A percentile compares a stretch with the other conserved stretches of the same genome.
Conservation (phyloP, 2,797 vertebrate genomes). For the Cephalopachus bancanus region DNA sequence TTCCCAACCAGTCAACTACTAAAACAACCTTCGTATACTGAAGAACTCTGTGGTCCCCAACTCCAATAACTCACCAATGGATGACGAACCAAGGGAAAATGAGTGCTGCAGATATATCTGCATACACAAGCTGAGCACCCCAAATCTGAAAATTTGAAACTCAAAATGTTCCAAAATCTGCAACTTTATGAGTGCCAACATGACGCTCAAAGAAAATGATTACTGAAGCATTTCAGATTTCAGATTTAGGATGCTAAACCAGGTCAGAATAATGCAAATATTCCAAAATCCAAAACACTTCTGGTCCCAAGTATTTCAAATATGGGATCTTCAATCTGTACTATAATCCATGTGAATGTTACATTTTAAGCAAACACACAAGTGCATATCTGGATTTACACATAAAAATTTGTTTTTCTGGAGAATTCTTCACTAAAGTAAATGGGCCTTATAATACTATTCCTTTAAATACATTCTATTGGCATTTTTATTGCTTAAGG, state of each 20-base stretch:
- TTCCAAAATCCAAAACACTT: neutral
- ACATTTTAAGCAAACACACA: conserved; percentile 33
- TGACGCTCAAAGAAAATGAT: neutral
- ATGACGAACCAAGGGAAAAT: neutral
- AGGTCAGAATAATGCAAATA: neutral
- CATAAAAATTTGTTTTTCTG: conserved; percentile 37
- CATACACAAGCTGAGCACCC: neutral
- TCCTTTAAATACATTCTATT: conserved; percentile 46
- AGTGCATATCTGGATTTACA: neutral
- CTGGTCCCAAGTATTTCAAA: neutral
- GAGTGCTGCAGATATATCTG: neutral
- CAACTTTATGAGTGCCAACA: neutral
- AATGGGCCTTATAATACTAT: neutral
- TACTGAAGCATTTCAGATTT: neutral
- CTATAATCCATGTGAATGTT: neutral
- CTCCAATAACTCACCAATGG: neutral
- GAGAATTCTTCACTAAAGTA: conserved; percentile 54
- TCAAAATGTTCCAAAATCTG: neutral
- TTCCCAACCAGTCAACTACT: neutral
- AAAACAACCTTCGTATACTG: neutral
- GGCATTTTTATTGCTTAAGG: neutral
- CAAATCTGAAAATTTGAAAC: neutral
- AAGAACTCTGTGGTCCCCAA: neutral
- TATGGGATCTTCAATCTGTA: neutral
- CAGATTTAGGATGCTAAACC: neutral